Conservation (phyloP, 1,140 invertebrate genomes). For the Propsilocerus akamusi region DNA sequence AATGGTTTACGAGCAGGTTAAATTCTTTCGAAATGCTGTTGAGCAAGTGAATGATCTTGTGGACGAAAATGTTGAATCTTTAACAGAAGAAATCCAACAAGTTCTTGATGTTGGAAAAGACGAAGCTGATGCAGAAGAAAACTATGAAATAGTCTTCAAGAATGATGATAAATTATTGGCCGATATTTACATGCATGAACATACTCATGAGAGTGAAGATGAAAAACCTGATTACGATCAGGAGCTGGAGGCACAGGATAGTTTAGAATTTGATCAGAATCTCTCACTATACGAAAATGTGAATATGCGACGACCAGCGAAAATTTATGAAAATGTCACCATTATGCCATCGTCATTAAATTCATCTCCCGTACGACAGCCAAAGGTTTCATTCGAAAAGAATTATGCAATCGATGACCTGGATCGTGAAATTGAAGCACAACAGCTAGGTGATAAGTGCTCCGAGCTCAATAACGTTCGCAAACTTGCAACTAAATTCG, state of each 20-base stretch:
- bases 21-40: conserved; percentile 48
- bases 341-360: conserved; percentile 8
- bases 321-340: conserved; percentile 30
- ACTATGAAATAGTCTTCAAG: conserved; percentile 11
- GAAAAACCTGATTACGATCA: not conserved
- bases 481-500: conserved; percentile 34
- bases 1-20: conserved; percentile 54
- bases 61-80: conserved; percentile 15
- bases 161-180: conserved; percentile 6
- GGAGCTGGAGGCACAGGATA: conserved; percentile 5
- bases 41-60: conserved; percentile 53
- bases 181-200: not conserved
- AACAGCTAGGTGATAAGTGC: too few relatives aligned
- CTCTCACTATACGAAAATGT: conserved; percentile 21
- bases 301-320: conserved; percentile 23
- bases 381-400: not conserved
- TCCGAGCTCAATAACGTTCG: conserved; percentile 24
- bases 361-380: not conserved
- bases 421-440: too few relatives aligned
- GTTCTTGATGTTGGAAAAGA: conserved; percentile 9
- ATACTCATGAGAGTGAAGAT: not conserved
- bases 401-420: too few relatives aligned
- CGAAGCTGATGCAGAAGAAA: conserved; percentile 7
- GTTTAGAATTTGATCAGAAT: conserved; percentile 6
- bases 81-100: conserved; percentile 7